These are phyloP conservation scores for Chloroceryle inda DNA, from an alignment of 2,797 vertebrate species.

Conservation along the genomic window DNA sequence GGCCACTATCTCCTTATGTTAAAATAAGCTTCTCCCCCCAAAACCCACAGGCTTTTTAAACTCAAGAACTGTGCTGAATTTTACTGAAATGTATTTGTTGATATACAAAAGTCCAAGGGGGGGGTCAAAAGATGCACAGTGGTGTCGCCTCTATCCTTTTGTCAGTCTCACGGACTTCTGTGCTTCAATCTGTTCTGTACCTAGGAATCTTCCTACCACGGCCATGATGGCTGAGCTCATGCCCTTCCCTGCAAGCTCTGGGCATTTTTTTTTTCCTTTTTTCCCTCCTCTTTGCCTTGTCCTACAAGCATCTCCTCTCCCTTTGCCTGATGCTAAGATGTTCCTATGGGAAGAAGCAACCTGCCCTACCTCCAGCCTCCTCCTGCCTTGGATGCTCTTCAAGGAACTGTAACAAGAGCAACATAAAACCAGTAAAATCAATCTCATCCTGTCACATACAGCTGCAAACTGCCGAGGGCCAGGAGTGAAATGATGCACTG, in stretches of 20 bases:
- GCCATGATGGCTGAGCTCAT: fast-evolving
- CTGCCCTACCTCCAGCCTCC: not conserved
- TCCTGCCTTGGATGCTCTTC: not conserved
- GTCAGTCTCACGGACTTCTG: not conserved
- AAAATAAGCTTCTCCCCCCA: not conserved
- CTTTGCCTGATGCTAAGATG: not conserved
- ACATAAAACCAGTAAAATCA: not conserved
- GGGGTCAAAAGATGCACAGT: not conserved
- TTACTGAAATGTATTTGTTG: not conserved
- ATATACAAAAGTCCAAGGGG: not conserved
- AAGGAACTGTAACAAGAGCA: not conserved
- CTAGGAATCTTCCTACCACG: not conserved
- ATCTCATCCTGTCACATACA: fast-evolving
- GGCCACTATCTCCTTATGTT: not conserved
- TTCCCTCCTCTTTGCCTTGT: not conserved
- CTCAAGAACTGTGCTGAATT: not conserved
- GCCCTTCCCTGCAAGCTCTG: not conserved
- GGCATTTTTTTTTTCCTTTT: not conserved
- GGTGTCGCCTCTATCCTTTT: not conserved
- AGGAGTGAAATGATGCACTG: not conserved
- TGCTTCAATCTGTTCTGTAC: not conserved
- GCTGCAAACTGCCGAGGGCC: not conserved
- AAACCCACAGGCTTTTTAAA: not conserved
- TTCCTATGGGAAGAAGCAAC: not conserved
- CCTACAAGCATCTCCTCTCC: not conserved